Evolutionary conservation across 2,888 invertebrate genomes (phyloP).

Genomic region (Epinotia nisella): DNA sequence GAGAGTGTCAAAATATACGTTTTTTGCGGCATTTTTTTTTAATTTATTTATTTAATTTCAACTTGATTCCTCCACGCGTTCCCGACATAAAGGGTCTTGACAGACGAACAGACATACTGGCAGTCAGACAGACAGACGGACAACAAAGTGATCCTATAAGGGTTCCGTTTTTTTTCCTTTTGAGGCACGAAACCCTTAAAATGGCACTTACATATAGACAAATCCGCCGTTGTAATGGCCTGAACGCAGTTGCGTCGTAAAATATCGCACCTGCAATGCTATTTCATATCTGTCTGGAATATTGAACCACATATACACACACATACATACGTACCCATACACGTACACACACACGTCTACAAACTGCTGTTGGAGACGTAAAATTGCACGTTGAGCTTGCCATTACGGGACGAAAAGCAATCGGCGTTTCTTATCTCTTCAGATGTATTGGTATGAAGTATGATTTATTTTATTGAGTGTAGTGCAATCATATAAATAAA

Average conservation of each 20-base stretch:
- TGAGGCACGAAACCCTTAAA: no score
- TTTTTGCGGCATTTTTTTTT: no score
- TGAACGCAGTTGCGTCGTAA: conserved; percentile 56
- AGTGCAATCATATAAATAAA: neutral
- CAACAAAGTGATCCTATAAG: no score
- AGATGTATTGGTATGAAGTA: neutral
- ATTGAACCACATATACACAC: conserved; percentile 50
- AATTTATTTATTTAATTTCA: no score
- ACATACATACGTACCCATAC: neutral
- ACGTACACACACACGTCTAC: neutral
- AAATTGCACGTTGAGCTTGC: neutral
- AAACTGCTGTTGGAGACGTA: neutral
- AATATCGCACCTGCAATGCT: conserved; percentile 66
- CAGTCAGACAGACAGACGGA: no score
- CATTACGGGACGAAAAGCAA: conserved; percentile 9
- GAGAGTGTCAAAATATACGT: no score
- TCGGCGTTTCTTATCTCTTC: conserved; percentile 14
- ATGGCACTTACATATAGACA: no score
- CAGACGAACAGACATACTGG: no score
- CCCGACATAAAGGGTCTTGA: no score
- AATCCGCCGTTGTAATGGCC: conserved; percentile 46
- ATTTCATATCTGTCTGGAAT: conserved; percentile 54
- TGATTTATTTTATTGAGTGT: conserved; percentile 1
- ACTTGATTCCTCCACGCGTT: no score
- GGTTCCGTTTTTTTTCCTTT: no score